Conservation (phyloP, 2,113 vertebrate genomes). For the Epinephelus moara region DNA sequence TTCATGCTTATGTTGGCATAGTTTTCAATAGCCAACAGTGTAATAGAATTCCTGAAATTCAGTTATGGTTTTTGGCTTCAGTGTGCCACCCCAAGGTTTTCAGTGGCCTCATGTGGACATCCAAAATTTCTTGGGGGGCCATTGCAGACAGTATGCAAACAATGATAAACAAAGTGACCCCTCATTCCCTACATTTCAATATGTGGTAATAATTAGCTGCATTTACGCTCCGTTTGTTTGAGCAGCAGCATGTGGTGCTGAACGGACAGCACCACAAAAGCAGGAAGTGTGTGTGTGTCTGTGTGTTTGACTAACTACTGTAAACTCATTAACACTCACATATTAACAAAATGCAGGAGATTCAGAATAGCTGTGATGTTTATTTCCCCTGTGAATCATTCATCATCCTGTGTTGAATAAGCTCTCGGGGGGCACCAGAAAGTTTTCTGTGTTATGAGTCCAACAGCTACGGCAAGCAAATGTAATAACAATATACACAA, state of each 20-base stretch:
- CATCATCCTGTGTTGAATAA: slow-evolving; percentile 60
- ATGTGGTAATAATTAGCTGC: slow-evolving; percentile 1
- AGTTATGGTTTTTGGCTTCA: too few species aligned
- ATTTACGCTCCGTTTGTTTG: slow-evolving; percentile 10
- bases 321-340: slow-evolving; percentile 53
- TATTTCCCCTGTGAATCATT: slow-evolving; percentile 49
- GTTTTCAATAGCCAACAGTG: too few species aligned
- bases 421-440: slow-evolving; percentile 44
- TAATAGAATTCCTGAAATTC: too few species aligned
- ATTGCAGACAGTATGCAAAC: neutral
- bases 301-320: slow-evolving; percentile 21
- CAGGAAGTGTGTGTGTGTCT: neutral
- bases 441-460: slow-evolving; percentile 44
- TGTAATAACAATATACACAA: slow-evolving; percentile 48
- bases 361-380: slow-evolving; percentile 27
- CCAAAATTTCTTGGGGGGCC: too few species aligned
- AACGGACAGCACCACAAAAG: neutral
- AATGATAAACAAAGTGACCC: neutral
- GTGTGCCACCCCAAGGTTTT: too few species aligned
- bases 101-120: too few species aligned
- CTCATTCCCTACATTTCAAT: neutral
- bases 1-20: too few species aligned
- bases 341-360: slow-evolving; percentile 25
- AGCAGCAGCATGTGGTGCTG: slow-evolving; percentile 18
- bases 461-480: slow-evolving; percentile 32